Evolutionary conservation across 2,113 vertebrate genomes (phyloP), one percentile per base, ranked within the genome.

Genomic region (Ceyx cyanopectus): DNA sequence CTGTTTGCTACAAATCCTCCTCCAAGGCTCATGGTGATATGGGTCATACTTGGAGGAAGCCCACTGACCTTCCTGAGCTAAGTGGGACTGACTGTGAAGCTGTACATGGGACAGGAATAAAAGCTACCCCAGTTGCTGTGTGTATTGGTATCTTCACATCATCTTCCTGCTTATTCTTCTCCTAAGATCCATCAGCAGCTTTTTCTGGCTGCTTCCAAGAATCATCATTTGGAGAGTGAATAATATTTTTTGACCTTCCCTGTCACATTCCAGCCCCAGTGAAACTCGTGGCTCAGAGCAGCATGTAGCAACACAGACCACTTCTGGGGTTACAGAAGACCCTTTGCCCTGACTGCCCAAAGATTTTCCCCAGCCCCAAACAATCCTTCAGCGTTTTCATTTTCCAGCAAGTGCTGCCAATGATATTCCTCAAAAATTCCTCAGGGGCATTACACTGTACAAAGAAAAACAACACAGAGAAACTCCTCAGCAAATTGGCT

Each of bases 61-160:
- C 45, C 60, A 68, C 1, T 61, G 67, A 66, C 23, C 45, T 50
- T 14, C 29, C 37, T 26, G 41, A 91, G n/a, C 62, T 40, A 9
- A 27, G 7, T 27, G 14, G 24, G 7, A 30, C 32, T 18, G 58
- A 18, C 43, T 78, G 72, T 51, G 27, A 56, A 29, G 26, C n/a
- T 1, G 0, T 20, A 2, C 20, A 11, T 17, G 62, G 63, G 43
- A 63, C 0, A 14, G 24, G 54, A 29, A 20, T 7, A 30, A 82
- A 56, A 70, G 8, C 29, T 80, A 56, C 9, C 7, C 13, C 51
- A n/a, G 7, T 8, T 66, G 23, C 10, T 84, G 37, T 21, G 30
- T 29, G 7, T 26, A 27, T 8, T 5, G 4, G 6, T 18, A 37
- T 5, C 4, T 29, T 83, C 14, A 7, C 32, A 9, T 15, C 40